Conservation (phyloP, 2,888 invertebrate species). For the Caradrina clavipalpis region DNA sequence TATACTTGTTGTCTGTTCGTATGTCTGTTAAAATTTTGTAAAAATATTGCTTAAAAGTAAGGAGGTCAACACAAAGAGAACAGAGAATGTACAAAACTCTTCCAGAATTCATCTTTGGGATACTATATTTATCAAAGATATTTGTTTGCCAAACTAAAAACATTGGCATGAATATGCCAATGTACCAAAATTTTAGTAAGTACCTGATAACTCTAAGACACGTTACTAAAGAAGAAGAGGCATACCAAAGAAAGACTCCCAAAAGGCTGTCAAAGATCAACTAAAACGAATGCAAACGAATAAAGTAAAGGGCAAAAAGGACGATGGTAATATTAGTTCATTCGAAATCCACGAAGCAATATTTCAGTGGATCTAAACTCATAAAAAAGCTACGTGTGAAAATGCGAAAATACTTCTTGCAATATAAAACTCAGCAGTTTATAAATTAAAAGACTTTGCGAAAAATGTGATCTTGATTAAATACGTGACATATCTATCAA, state of each 20-base stretch:
- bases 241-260: background rate
- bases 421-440: conserved; percentile 18
- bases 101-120: no score
- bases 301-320: background rate
- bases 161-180: background rate
- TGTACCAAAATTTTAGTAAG: no score
- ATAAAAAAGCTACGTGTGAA: conserved; percentile 33
- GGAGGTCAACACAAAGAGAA: no score
- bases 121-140: no score
- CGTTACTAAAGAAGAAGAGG: background rate
- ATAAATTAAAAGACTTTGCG: conserved; percentile 18
- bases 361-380: conserved; percentile 11
- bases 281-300: background rate
- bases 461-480: conserved; percentile 13
- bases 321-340: background rate
- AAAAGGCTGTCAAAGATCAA: background rate
- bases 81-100: no score
- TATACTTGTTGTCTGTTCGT: no score
- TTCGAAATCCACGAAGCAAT: conserved; percentile 11
- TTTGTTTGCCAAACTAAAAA: no score
- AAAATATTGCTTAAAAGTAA: no score
- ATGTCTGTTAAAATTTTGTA: no score
- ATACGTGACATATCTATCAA: conserved; percentile 45
- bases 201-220: no score
- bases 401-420: conserved; percentile 9